These are phyloP conservation scores for Dermatemys mawii DNA, from an alignment of 2,113 vertebrate genomes.

Conservation along the genomic window DNA sequence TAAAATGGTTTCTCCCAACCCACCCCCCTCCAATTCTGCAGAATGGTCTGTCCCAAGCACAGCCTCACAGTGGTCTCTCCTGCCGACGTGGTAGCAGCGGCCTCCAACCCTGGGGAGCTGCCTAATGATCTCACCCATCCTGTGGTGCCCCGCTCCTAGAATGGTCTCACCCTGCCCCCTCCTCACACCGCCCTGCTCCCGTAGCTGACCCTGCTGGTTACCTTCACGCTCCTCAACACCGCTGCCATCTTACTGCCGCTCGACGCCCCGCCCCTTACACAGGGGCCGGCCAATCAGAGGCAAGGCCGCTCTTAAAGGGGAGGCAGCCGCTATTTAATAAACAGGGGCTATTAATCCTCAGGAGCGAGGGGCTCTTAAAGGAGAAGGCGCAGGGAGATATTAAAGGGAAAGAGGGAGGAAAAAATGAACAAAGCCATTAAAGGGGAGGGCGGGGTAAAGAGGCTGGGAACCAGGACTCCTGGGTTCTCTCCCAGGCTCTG, in stretches of 20 bases:
- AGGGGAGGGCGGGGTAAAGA: neutral
- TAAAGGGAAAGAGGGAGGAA: neutral
- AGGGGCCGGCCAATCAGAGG: neutral
- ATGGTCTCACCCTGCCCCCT: neutral
- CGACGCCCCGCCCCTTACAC: neutral
- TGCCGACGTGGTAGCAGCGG: neutral
- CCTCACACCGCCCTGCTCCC: neutral
- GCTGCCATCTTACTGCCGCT: constrained; percentile 17
- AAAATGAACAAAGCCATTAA: neutral
- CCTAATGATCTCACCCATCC: neutral
- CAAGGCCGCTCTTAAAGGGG: neutral
- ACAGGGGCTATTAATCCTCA: neutral
- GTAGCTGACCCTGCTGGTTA: neutral
- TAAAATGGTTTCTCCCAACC: neutral
- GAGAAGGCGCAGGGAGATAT: neutral
- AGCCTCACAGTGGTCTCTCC: neutral
- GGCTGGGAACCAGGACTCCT: too few species aligned
- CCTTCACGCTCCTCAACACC: constrained; percentile 35
- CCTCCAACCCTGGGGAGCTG: neutral
- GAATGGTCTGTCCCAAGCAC: neutral
- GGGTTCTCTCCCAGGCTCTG: too few species aligned
- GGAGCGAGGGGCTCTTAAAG: neutral
- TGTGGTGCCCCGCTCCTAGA: neutral
- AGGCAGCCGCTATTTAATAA: neutral
- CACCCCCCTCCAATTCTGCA: neutral